These are phyloP conservation scores for Apodemus speciosus DNA, from an alignment of 2,113 vertebrate species.

Conservation along the genomic window DNA sequence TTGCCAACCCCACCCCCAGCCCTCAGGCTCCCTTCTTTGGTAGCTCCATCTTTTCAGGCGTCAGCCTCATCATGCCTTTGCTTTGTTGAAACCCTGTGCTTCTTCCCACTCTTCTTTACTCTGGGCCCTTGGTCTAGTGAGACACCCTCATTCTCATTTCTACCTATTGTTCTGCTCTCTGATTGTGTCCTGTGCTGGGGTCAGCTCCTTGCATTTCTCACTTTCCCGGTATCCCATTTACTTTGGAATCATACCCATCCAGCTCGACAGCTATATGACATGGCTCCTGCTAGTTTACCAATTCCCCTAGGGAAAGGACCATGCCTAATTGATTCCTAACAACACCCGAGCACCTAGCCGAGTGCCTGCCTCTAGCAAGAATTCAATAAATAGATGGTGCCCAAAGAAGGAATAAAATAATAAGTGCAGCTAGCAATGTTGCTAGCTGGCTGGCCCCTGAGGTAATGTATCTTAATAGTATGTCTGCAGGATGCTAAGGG, in stretches of 20 bases:
- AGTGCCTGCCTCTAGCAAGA: background rate
- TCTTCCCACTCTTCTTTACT: accelerated
- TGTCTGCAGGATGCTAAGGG: background rate
- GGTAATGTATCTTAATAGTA: conserved; percentile 26
- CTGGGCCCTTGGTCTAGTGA: background rate
- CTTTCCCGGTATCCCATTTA: background rate
- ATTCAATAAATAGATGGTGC: conserved; percentile 7
- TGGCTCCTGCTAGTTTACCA: background rate
- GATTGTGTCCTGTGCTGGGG: background rate
- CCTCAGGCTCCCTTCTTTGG: background rate
- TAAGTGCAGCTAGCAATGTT: conserved; percentile 6
- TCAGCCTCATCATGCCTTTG: background rate
- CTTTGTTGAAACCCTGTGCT: background rate
- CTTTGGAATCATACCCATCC: background rate
- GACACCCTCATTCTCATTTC: background rate
- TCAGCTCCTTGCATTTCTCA: background rate
- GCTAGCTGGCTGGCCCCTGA: background rate
- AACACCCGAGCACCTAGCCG: background rate
- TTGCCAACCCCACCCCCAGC: no score
- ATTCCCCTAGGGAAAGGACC: background rate
- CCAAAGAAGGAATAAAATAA: conserved; percentile 53
- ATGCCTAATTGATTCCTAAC: conserved; percentile 40
- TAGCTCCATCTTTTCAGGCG: background rate
- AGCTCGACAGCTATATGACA: background rate
- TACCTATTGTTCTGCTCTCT: background rate